phyloP scores from a whole-genome alignment of 2,888 invertebrate species.

The Conomelus anceps region DNA sequence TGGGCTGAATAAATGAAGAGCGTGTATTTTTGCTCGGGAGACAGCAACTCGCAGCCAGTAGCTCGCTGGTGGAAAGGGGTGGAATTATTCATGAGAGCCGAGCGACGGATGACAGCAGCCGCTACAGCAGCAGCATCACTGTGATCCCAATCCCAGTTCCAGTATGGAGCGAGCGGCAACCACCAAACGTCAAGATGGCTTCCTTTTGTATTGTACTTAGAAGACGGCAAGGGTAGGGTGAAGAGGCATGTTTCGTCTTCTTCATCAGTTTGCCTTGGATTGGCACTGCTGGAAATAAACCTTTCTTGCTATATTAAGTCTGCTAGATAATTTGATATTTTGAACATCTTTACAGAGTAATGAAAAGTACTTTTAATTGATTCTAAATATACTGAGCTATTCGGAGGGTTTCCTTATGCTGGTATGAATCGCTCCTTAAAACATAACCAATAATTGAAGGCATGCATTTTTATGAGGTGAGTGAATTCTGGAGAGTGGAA shows the following conservation, averaged over 20 bases:
- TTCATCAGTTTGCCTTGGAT: neutral
- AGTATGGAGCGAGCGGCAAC: neutral
- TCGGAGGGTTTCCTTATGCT: too few relatives aligned
- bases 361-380: too few relatives aligned
- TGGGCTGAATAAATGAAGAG: slow-evolving; percentile 4
- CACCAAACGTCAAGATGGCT: neutral
- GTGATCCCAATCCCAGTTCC: neutral
- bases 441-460: too few relatives aligned
- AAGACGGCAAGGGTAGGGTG: neutral
- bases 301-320: neutral
- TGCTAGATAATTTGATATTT: neutral
- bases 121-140: neutral
- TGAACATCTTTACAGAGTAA: too few relatives aligned
- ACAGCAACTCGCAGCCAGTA: neutral
- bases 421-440: too few relatives aligned
- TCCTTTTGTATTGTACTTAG: neutral
- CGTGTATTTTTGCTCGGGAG: neutral
- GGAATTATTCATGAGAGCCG: slow-evolving; percentile 3
- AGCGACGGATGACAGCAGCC: neutral
- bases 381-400: too few relatives aligned
- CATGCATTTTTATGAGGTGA: too few relatives aligned
- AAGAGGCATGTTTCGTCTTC: too few relatives aligned
- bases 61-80: neutral
- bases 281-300: neutral
- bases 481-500: too few relatives aligned